Conservation (phyloP, 2,888 invertebrate genomes). For the Drosophila rubida region DNA sequence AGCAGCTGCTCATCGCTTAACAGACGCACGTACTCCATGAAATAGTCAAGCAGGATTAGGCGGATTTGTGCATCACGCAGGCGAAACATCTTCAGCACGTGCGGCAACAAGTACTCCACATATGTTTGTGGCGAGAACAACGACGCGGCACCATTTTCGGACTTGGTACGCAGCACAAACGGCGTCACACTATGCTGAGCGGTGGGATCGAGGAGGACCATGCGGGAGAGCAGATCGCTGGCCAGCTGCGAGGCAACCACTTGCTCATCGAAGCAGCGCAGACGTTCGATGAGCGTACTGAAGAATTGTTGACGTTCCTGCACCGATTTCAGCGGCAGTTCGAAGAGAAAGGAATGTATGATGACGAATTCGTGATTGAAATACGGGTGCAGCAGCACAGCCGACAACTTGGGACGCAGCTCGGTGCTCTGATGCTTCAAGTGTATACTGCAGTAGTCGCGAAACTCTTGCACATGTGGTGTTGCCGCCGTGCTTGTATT, state of each 20-base stretch:
- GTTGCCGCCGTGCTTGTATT: slow-evolving; percentile 86
- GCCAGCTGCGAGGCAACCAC: slow-evolving; percentile 93
- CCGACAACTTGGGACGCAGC: slow-evolving; percentile 89
- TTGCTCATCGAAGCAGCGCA: slow-evolving; percentile 91
- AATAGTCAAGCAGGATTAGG: slow-evolving; percentile 91
- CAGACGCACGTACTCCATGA: slow-evolving; percentile 90
- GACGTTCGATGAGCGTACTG: slow-evolving; percentile 88
- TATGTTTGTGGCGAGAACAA: slow-evolving; percentile 90
- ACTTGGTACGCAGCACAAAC: slow-evolving; percentile 86
- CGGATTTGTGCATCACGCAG: slow-evolving; percentile 94
- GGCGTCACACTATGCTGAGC: slow-evolving; percentile 87
- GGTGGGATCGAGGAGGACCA: slow-evolving; percentile 93
- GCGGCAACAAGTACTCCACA: slow-evolving; percentile 90
- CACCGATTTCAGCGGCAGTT: slow-evolving; percentile 92
- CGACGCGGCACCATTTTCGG: slow-evolving; percentile 86
- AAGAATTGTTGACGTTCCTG: slow-evolving; percentile 93
- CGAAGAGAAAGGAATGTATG: slow-evolving; percentile 92
- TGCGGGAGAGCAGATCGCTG: slow-evolving; percentile 91
- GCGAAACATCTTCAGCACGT: slow-evolving; percentile 91
- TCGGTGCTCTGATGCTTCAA: slow-evolving; percentile 89
- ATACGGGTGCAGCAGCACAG: slow-evolving; percentile 90
- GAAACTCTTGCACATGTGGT: slow-evolving; percentile 89
- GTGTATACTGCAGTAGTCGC: slow-evolving; percentile 89
- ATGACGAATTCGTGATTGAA: slow-evolving; percentile 94
- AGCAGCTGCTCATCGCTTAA: slow-evolving; percentile 92